Evolutionary conservation across 1,140 invertebrate species (phyloP).

Genomic region (Brachystomella parvula): DNA sequence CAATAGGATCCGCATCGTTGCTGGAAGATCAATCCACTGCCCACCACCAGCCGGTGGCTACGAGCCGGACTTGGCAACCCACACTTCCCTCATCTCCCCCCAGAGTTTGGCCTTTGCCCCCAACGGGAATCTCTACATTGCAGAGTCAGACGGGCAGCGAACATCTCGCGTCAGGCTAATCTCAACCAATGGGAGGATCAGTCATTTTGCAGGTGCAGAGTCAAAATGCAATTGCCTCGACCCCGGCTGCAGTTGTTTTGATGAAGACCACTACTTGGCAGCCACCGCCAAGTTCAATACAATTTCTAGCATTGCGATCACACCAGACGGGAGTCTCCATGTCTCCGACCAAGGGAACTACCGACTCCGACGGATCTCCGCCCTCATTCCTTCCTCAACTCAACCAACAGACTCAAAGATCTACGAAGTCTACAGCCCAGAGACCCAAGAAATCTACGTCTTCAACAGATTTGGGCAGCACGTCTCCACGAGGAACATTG

Average conservation of each 20-base stretch:
- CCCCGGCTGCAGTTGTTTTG: constrained; percentile 79
- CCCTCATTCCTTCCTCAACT: constrained; percentile 73
- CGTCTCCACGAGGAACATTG: constrained; percentile 79
- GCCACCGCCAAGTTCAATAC: constrained; percentile 89
- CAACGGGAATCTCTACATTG: constrained; percentile 85
- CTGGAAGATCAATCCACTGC: constrained; percentile 83
- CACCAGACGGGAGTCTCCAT: constrained; percentile 86
- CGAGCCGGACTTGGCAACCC: constrained; percentile 72
- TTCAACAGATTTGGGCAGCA: constrained; percentile 95
- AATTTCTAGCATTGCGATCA: constrained; percentile 84
- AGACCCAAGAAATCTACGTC: constrained; percentile 89
- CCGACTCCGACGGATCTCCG: constrained; percentile 79
- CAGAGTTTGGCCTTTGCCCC: constrained; percentile 91
- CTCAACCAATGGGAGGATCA: constrained; percentile 83
- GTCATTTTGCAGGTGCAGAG: constrained; percentile 84
- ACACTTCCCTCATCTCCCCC: constrained; percentile 82
- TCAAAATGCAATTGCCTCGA: constrained; percentile 92
- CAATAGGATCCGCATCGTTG: constrained; percentile 79
- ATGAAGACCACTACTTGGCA: constrained; percentile 81
- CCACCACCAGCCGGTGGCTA: constrained; percentile 63
- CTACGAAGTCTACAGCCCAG: constrained; percentile 90
- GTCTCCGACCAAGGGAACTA: constrained; percentile 70
- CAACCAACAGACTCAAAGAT: constrained; percentile 54
- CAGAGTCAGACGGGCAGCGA: constrained; percentile 88
- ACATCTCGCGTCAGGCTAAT: constrained; percentile 85